phyloP scores from a whole-genome alignment of 1,140 invertebrate genomes.

The Anastrepha ludens region DNA sequence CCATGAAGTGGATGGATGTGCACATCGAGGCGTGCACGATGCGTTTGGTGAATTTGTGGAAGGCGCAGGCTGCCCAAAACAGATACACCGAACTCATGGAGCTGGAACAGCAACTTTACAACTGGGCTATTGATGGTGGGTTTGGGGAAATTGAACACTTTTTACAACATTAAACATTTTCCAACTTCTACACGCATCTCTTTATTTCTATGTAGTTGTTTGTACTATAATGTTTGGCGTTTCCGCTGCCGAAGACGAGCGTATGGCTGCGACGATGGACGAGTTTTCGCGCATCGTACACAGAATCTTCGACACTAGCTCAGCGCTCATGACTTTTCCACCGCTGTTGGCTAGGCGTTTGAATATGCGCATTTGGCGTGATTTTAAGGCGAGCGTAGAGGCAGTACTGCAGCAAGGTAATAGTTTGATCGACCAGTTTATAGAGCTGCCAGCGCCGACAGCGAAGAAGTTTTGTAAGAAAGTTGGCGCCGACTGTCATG shows the following conservation, averaged over 20 bases:
- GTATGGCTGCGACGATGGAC: slow-evolving; percentile 66
- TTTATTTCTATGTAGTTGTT: slow-evolving; percentile 77
- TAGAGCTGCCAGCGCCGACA: slow-evolving; percentile 44
- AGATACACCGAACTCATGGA: slow-evolving; percentile 71
- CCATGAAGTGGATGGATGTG: slow-evolving; percentile 72
- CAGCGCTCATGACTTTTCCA: slow-evolving; percentile 81
- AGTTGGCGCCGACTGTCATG: neutral
- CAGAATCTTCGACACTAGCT: slow-evolving; percentile 84
- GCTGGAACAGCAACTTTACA: slow-evolving; percentile 83
- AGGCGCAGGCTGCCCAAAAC: slow-evolving; percentile 52
- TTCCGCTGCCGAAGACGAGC: slow-evolving; percentile 58
- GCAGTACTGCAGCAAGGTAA: slow-evolving; percentile 77
- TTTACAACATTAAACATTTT: neutral
- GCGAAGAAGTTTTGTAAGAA: neutral
- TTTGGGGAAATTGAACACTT: neutral
- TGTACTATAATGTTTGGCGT: slow-evolving; percentile 82
- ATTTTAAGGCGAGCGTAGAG: slow-evolving; percentile 82
- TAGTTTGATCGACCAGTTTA: slow-evolving; percentile 66
- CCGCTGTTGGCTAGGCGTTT: slow-evolving; percentile 79
- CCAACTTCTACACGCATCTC: neutral
- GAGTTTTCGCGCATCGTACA: slow-evolving; percentile 81
- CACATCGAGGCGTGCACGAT: slow-evolving; percentile 69
- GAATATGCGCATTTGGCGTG: slow-evolving; percentile 82
- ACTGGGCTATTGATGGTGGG: slow-evolving; percentile 84
- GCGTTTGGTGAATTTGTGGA: slow-evolving; percentile 60